These are phyloP conservation scores for Bubo bubo DNA, from an alignment of 2,113 vertebrate species.

Conservation along the genomic window DNA sequence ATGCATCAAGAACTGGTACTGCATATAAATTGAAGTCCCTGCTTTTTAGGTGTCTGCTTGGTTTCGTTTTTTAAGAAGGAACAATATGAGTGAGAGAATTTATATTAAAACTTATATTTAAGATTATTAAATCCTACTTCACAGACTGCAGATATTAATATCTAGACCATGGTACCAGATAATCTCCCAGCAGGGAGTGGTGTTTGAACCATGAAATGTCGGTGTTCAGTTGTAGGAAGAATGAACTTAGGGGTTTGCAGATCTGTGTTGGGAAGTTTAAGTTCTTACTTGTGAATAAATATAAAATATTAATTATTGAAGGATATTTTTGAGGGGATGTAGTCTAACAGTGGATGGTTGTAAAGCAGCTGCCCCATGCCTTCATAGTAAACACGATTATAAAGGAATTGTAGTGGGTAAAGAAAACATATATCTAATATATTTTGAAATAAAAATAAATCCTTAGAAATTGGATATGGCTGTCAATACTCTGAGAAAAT, in stretches of 20 bases:
- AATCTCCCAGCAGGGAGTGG: conserved; percentile 31
- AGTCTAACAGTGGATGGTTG: not conserved
- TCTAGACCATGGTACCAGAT: not conserved
- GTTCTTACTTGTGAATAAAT: conserved; percentile 44
- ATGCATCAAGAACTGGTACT: not conserved
- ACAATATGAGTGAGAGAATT: not conserved
- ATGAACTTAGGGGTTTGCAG: conserved; percentile 31
- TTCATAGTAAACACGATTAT: conserved; percentile 25
- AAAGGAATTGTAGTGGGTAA: conserved; percentile 39
- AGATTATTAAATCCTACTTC: conserved; percentile 33
- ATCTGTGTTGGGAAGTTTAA: conserved; percentile 22
- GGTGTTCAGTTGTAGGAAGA: not conserved
- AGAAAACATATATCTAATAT: conserved; percentile 45
- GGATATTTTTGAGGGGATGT: not conserved
- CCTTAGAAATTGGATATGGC: conserved; percentile 58
- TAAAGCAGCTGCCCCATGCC: conserved; percentile 1
- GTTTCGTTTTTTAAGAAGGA: conserved; percentile 15
- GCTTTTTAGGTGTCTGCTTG: not conserved
- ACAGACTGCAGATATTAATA: conserved; percentile 15
- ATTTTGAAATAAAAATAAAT: conserved; percentile 62
- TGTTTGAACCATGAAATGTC: conserved; percentile 60
- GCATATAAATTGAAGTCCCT: not conserved
- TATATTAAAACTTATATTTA: conserved; percentile 49
- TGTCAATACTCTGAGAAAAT: conserved; percentile 60
- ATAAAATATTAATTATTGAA: conserved; percentile 55